Percentiles rank a stretch among this genome's conserved stretches.
phyloP scores from a whole-genome alignment of 2,797 vertebrate genomes.

The Ispidina lecontei region DNA sequence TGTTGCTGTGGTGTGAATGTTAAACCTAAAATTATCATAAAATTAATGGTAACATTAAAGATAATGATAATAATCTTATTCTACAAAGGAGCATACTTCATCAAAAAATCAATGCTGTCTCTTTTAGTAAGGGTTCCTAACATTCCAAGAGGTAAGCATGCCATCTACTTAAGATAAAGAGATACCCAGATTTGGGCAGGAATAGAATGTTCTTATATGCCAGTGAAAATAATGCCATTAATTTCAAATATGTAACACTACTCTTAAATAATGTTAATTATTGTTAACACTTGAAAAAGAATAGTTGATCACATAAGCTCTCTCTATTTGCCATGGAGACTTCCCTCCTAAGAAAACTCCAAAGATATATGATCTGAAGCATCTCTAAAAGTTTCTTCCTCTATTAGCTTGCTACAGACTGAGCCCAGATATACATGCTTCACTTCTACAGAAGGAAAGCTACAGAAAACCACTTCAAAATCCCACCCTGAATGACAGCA shows the following conservation, averaged over 20 bases:
- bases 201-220: not conserved
- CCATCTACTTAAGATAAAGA: not conserved
- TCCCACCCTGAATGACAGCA: not conserved
- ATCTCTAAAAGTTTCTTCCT: not conserved
- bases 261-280: not conserved
- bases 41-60: not conserved
- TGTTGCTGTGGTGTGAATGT: not conserved
- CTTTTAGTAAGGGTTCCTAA: not conserved
- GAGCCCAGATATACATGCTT: fast-evolving
- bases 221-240: not conserved
- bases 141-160: not conserved
- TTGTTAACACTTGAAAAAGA: not conserved
- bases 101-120: not conserved
- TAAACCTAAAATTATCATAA: not conserved
- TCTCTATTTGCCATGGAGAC: not conserved
- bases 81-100: not conserved
- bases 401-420: not conserved
- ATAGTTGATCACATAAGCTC: not conserved
- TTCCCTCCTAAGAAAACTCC: not conserved
- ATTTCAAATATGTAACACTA: not conserved
- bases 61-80: not conserved
- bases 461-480: not conserved
- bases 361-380: not conserved
- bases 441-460: not conserved
- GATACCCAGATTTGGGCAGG: not conserved